A percentile compares a stretch with the other conserved stretches of the same genome.
These are phyloP conservation scores for Andrena fulva DNA, from an alignment of 2,888 invertebrate genomes.

Conservation along the genomic window DNA sequence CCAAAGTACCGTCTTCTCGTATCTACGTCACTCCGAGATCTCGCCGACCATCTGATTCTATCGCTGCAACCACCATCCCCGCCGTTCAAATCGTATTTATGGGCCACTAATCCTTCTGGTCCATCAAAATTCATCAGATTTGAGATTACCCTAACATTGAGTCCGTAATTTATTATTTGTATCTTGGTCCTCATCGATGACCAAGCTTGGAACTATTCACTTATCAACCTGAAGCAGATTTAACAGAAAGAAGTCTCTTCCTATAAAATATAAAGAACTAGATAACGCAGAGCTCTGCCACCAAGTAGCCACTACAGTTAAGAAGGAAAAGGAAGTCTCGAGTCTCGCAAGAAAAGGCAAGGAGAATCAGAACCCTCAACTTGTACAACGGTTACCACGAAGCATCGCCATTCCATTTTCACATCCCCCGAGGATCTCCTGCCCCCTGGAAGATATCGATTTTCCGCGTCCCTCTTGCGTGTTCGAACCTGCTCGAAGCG, in stretches of 20 bases:
- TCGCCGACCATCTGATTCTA: slow-evolving; percentile 15
- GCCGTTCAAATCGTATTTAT: slow-evolving; percentile 10
- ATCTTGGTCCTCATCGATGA: too few relatives aligned
- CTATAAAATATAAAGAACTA: too few relatives aligned
- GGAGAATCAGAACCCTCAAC: too few relatives aligned
- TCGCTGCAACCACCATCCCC: not conserved
- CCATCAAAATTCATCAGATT: not conserved
- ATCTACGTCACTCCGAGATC: slow-evolving; percentile 13
- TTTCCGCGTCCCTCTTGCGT: slow-evolving; percentile 55
- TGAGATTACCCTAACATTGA: too few relatives aligned
- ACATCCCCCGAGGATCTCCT: not conserved
- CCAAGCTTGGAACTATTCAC: too few relatives aligned
- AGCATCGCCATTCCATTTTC: slow-evolving; percentile 6
- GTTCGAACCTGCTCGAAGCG: slow-evolving; percentile 71
- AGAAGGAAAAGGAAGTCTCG: not conserved
- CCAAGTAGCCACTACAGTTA: too few relatives aligned
- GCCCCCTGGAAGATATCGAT: slow-evolving; percentile 60
- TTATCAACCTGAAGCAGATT: too few relatives aligned
- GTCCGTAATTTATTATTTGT: too few relatives aligned
- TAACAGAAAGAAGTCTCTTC: too few relatives aligned
- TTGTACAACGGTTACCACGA: not conserved
- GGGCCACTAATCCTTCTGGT: not conserved
- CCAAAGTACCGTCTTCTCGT: slow-evolving; percentile 57
- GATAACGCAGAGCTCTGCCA: too few relatives aligned
- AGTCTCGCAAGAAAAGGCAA: not conserved